Evolutionary conservation across 2,888 invertebrate species (phyloP).

Genomic region (Stenodera caucasica): DNA sequence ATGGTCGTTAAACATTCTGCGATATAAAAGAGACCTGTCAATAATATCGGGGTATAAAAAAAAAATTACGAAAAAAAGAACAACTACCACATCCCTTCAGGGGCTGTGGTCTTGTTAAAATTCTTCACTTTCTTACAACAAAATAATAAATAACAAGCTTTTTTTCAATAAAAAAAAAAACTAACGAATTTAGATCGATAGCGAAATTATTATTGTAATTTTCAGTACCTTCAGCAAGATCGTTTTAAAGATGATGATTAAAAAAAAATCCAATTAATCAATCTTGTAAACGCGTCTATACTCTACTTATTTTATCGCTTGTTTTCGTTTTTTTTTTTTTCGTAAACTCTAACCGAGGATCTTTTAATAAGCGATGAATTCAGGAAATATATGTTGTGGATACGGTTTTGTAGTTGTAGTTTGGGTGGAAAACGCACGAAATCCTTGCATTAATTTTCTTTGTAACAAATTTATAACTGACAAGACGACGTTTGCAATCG

Average conservation of each 20-base stretch:
- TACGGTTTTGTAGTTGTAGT: no score
- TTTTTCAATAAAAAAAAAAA: slow-evolving; percentile 14
- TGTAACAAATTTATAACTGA: slow-evolving; percentile 3
- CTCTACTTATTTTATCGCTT: background rate
- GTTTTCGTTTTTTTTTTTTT: background rate
- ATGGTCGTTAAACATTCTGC: slow-evolving; percentile 38
- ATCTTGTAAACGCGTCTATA: background rate
- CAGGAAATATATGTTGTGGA: no score
- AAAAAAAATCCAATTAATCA: background rate
- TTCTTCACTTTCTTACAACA: slow-evolving; percentile 34
- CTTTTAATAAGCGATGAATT: no score
- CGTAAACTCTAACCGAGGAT: no score
- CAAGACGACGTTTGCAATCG: slow-evolving; percentile 11
- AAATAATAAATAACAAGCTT: slow-evolving; percentile 18
- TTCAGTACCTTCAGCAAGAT: slow-evolving; percentile 1
- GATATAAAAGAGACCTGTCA: slow-evolving; percentile 28
- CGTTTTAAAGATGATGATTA: background rate
- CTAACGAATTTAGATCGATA: slow-evolving; percentile 17
- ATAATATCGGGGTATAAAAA: slow-evolving; percentile 19
- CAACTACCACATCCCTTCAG: slow-evolving; percentile 16
- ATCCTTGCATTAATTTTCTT: background rate
- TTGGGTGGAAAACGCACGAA: slow-evolving; percentile 1
- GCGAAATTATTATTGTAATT: slow-evolving; percentile 24
- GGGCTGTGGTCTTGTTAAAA: slow-evolving; percentile 39
- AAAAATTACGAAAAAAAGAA: background rate